Evolutionary conservation across 2,888 invertebrate genomes (phyloP).

Genomic region (Orthosia gracilis): DNA sequence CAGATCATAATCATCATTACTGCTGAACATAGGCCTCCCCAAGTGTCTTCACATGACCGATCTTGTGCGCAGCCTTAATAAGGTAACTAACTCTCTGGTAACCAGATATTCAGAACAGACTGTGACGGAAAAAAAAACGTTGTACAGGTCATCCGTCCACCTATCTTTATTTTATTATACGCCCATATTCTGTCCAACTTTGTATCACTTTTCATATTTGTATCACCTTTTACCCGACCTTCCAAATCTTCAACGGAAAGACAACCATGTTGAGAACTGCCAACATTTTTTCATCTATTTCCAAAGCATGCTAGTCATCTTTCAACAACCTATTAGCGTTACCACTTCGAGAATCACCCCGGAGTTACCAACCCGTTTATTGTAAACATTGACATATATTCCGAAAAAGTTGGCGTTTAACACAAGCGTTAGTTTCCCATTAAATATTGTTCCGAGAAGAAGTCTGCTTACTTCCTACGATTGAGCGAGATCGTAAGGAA

Average conservation of each 20-base stretch:
- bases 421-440: constrained; percentile 46
- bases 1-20: neutral
- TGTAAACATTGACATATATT: constrained; percentile 58
- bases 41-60: neutral
- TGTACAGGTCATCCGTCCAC: too few species aligned
- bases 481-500: constrained; percentile 44
- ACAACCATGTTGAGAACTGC: neutral
- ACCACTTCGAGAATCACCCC: constrained; percentile 33
- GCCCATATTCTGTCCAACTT: neutral
- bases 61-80: neutral
- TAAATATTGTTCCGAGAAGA: constrained; percentile 54
- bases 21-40: too few species aligned
- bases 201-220: neutral
- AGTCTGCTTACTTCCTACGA: constrained; percentile 37
- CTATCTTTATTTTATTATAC: neutral
- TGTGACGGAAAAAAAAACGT: neutral
- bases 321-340: constrained; percentile 17
- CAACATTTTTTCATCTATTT: constrained; percentile 15
- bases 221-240: constrained; percentile 1
- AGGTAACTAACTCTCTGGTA: too few species aligned
- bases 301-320: constrained; percentile 26
- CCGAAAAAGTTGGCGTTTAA: constrained; percentile 40
- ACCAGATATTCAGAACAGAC: too few species aligned
- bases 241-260: constrained; percentile 5
- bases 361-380: constrained; percentile 11